phyloP scores from a whole-genome alignment of 2,113 vertebrate species.

The Herpailurus yagouaroundi region DNA sequence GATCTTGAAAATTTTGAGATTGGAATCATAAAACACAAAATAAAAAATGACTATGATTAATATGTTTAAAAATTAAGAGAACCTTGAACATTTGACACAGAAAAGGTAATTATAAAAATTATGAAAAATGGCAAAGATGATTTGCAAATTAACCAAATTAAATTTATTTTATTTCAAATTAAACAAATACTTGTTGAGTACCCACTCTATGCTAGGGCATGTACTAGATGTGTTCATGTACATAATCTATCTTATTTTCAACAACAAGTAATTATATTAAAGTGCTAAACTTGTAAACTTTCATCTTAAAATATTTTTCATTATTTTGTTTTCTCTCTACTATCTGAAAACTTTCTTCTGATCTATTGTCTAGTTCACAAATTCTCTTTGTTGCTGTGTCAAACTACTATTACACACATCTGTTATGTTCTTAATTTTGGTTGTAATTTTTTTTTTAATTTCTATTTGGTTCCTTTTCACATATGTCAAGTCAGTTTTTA shows the following conservation, averaged over 20 bases:
- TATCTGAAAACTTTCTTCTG: conserved; percentile 7
- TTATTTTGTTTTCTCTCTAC: background rate
- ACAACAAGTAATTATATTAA: background rate
- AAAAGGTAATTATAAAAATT: conserved; percentile 35
- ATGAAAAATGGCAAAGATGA: background rate
- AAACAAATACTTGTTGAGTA: background rate
- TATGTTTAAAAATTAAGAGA: background rate
- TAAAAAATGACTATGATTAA: background rate
- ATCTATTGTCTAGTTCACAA: background rate
- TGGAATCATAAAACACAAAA: background rate
- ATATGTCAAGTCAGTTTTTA: background rate
- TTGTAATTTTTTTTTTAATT: background rate
- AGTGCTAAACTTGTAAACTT: background rate
- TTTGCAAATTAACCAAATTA: background rate
- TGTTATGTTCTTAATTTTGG: background rate
- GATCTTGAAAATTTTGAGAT: background rate
- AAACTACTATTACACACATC: background rate
- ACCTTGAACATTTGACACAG: background rate
- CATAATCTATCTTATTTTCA: background rate
- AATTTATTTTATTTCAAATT: background rate
- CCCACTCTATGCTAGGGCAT: background rate
- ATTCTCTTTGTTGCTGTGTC: background rate
- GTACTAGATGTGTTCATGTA: background rate
- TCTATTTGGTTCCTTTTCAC: background rate
- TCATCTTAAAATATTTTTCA: conserved; percentile 32